Conservation (phyloP, 2,797 vertebrate species). For the Microhierax caerulescens region DNA sequence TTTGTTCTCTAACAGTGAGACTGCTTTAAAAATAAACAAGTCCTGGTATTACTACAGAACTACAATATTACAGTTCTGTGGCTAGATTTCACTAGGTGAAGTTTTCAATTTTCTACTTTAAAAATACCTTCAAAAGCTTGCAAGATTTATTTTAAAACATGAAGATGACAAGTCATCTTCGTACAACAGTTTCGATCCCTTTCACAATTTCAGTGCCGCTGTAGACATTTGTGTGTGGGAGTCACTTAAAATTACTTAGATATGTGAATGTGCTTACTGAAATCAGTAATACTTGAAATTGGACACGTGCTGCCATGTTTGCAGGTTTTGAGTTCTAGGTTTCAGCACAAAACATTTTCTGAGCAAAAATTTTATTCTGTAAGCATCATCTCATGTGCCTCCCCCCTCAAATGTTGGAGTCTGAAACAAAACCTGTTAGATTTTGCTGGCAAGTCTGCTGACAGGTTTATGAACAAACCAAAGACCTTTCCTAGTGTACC, state of each 20-base stretch:
- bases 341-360: neutral
- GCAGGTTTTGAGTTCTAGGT: neutral
- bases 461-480: neutral
- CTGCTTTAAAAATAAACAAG: neutral
- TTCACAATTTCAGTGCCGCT: neutral
- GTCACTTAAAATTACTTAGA: neutral
- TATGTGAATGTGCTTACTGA: neutral
- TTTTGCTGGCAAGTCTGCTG: neutral
- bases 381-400: neutral
- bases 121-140: neutral
- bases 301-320: neutral
- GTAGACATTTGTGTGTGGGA: neutral
- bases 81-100: neutral
- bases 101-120: neutral
- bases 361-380: neutral
- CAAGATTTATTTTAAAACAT: neutral
- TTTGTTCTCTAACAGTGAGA: neutral
- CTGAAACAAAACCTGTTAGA: neutral
- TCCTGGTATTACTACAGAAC: neutral
- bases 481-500: neutral
- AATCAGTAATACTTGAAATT: slow-evolving; percentile 8
- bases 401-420: neutral
- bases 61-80: neutral
- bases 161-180: neutral
- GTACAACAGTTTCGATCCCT: neutral